Base-by-base conservation (phyloP, 1,140 invertebrate genomes). In the Octopus bimaculoides region DNA sequence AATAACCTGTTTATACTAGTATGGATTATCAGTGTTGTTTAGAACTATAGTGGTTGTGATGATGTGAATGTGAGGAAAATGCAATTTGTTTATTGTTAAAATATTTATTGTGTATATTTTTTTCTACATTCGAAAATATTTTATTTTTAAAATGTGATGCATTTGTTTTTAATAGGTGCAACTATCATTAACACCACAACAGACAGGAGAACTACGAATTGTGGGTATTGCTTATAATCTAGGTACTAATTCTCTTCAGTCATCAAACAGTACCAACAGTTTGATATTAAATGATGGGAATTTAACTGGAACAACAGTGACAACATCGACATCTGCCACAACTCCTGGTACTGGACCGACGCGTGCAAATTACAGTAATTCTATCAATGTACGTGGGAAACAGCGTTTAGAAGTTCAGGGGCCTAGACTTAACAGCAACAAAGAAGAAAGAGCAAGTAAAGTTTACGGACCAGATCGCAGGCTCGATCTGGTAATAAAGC, bases 391-490 rank as follows among this genome's bases (percentile, higher is more conserved):
- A 5, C 81, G 88, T 55, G 91, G 90, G 6, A 90, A 91, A 79
- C 90, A 91, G 83, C 84, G 81, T 56, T 83, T 92, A 56, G 88
- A 89, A 77, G 88, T 91, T 5, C 88, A 88, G 84, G 91, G 91
- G 7, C 89, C 89, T 5, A 77, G 91, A 55, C 83, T 91, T 9
- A 91, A 91, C 80, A 87, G 81, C 78, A 89, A 86, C 75, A 88
- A 89, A 75, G 87, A 88, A 77, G 90, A 91, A 77, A 89, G 88
- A 76, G 84, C 85, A 9, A 86, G 84, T 54, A 89, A 89, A 79
- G 79, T 87, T 75, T 91, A 92, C 80, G 90, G 89, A 17, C 86
- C 87, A 76, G 91, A 92, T 82, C 82, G 89, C 71, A 81, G 91
- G 55, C 86, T 92, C 54, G 89, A 91, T 77, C 83, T 91, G 0